phyloP scores from a whole-genome alignment of 2,113 vertebrate genomes.

The Canis aureus region DNA sequence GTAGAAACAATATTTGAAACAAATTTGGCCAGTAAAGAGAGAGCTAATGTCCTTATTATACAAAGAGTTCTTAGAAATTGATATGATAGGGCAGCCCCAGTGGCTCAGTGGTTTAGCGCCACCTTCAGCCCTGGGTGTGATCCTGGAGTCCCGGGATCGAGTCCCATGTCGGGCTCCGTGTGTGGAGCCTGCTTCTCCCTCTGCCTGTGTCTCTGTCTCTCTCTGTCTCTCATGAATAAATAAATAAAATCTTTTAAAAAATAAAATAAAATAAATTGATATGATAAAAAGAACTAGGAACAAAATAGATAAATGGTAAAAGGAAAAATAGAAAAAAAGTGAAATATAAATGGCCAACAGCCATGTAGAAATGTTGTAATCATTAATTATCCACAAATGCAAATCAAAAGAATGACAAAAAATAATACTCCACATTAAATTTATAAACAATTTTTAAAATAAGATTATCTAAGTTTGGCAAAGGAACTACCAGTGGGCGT shows the following conservation, averaged over 20 bases:
- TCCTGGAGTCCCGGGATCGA: no score
- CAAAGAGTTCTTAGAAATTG: conserved; percentile 53
- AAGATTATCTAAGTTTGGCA: background rate
- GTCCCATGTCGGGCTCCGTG: no score
- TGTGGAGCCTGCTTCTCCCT: no score
- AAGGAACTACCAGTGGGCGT: background rate
- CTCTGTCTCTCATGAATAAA: no score
- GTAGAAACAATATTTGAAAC: conserved; percentile 45
- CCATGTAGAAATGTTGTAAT: background rate
- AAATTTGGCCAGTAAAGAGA: background rate
- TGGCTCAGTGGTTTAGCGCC: no score
- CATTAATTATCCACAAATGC: background rate
- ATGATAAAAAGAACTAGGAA: background rate
- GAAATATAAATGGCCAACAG: background rate
- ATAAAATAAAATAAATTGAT: background rate
- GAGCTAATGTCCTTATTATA: conserved; percentile 7
- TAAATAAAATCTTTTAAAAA: no score
- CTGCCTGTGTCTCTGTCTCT: no score
- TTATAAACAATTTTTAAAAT: conserved; percentile 38
- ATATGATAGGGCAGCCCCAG: background rate
- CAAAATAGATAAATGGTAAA: conserved; percentile 3
- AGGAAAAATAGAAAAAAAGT: background rate
- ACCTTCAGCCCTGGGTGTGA: no score
- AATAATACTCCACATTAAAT: background rate
- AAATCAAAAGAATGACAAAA: conserved; percentile 39